phyloP scores from a whole-genome alignment of 2,797 vertebrate genomes.

The Syndactyla subalaris region DNA sequence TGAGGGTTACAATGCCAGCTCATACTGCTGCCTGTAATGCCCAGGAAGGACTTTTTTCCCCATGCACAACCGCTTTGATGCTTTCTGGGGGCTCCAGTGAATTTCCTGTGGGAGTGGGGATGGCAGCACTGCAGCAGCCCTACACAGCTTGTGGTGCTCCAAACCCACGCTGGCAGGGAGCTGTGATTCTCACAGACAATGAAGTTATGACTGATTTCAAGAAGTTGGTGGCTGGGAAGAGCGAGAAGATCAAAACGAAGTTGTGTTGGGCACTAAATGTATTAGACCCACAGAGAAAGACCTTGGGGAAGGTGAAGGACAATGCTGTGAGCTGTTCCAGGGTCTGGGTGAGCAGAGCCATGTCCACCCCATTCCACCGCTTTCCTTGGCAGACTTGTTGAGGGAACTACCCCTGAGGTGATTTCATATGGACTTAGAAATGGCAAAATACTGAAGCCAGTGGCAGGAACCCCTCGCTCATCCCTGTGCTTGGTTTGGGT shows the following conservation, averaged over 20 bases:
- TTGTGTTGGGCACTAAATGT: background rate
- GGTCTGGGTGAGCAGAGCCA: background rate
- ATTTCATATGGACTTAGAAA: background rate
- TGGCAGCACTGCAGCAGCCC: background rate
- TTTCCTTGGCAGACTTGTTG: background rate
- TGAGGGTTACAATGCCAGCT: background rate
- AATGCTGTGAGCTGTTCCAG: background rate
- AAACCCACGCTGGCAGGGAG: rapidly evolving
- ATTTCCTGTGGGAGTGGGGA: background rate
- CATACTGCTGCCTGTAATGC: background rate
- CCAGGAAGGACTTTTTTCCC: background rate
- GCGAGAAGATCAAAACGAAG: background rate
- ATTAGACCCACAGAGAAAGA: background rate
- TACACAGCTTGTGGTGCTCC: background rate
- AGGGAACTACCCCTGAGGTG: rapidly evolving
- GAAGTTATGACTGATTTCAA: background rate
- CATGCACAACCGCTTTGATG: rapidly evolving
- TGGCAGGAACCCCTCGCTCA: rapidly evolving
- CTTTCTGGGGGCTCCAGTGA: background rate
- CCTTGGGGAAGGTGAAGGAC: rapidly evolving
- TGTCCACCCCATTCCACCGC: rapidly evolving
- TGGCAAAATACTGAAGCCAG: rapidly evolving
- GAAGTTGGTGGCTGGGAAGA: background rate
- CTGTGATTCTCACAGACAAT: background rate
- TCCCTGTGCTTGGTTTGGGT: background rate